Base-by-base conservation (phyloP, 2,888 invertebrate species). In the Cheilosia vulpina region DNA sequence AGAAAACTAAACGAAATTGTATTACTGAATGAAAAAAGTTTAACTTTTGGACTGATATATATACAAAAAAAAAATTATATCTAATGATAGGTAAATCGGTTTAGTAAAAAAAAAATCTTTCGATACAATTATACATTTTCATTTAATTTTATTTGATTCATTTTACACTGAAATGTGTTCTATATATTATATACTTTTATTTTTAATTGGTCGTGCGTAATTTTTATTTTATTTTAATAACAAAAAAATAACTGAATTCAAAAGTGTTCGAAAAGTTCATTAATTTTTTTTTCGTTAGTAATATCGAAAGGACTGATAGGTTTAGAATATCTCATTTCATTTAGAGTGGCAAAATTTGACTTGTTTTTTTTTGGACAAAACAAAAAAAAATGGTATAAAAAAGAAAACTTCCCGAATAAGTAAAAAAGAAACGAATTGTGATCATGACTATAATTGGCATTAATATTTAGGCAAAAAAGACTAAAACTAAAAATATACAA, bases 291-390 rank as follows among this genome's bases (percentile, higher is more conserved):
- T 27, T 72, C 60, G 68, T 78, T 47, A 69, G 77, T 87, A 87
- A 87, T 87, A 88, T 88, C 84, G 88, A 88, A 89, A 88, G 89
- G 88, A 89, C 89, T 89, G 89, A 89, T 89, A 89, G 89, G 87
- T 88, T 89, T 89, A 88, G 88, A 87, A 87, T 77, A 75, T 79
- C 72, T 80, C 71, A 80, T 76, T 80, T 83, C 79, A 78, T 78
- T 87, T 81, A 43, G 76, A 89, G 77, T 84, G 80, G 63, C 71
- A 69, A 81, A 63, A 76, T 82, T 71, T 76, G 21, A 63, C 71
- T 71, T 77, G 66, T 77, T 76, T 71, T 71, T 77, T 75, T 65
- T 76, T 38, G 15, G 66, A 73, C 4, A 71, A 62, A 15, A 52
- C 34, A 58, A 50, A 21, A 52, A 68, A 69, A 76, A 75, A 43